A percentile compares a stretch with the other conserved stretches of the same genome.
Evolutionary conservation across 2,797 vertebrate genomes (phyloP).

Genomic region (Vireo griseus): DNA sequence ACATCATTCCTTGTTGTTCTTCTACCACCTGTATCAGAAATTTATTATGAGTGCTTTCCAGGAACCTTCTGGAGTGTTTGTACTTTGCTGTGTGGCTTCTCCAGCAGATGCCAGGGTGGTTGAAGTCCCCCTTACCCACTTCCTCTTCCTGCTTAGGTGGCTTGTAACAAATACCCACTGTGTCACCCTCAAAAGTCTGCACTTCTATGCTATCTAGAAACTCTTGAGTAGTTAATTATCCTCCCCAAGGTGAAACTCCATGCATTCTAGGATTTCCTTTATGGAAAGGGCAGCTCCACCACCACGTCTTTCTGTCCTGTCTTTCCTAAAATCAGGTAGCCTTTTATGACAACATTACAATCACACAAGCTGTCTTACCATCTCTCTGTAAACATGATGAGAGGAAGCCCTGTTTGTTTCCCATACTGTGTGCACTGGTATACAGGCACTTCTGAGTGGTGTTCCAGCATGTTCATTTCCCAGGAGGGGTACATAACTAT

Average conservation of each 20-base stretch:
- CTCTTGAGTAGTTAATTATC: background rate
- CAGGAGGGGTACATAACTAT: background rate
- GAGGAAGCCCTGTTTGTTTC: background rate
- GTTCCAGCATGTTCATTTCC: accelerated
- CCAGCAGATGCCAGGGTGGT: background rate
- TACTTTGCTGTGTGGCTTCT: background rate
- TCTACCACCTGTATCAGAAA: background rate
- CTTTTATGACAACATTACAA: background rate
- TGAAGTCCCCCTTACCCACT: background rate
- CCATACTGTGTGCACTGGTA: background rate
- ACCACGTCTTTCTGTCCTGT: background rate
- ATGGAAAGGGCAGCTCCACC: background rate
- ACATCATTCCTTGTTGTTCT: background rate
- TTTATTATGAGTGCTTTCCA: background rate
- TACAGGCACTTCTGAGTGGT: background rate
- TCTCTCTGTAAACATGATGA: background rate
- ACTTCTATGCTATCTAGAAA: background rate
- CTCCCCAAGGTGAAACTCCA: background rate
- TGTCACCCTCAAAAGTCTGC: background rate
- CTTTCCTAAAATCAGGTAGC: background rate
- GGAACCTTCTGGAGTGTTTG: background rate
- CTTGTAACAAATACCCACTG: background rate
- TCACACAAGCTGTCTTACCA: background rate
- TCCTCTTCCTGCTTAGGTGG: background rate
- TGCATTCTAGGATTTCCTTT: background rate